Conservation (phyloP, 64 coral and sea anemone species). For the Trachythela sp. region DNA sequence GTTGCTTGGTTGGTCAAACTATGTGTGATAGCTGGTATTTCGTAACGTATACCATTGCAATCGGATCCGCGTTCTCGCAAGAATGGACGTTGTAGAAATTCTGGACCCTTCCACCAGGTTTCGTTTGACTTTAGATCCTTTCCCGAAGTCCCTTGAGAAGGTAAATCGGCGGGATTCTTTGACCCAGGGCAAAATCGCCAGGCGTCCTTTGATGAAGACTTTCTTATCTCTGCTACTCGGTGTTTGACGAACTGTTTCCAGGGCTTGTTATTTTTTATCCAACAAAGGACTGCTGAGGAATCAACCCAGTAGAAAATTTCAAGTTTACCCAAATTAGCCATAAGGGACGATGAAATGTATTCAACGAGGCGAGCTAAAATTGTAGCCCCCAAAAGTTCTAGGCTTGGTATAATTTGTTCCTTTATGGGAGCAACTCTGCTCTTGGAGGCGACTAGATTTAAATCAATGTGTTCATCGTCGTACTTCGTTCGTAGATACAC, state of each 20-base stretch:
- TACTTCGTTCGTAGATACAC: background rate
- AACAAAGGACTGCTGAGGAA: too few relatives aligned
- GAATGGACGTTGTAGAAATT: too few relatives aligned
- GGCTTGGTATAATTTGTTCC: background rate
- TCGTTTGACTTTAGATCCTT: too few relatives aligned
- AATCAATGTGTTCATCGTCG: background rate
- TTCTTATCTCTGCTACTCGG: background rate
- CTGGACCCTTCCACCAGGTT: too few relatives aligned
- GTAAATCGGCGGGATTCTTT: background rate
- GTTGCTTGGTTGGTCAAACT: too few relatives aligned
- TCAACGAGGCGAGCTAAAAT: background rate
- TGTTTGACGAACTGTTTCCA: too few relatives aligned
- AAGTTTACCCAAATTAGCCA: background rate
- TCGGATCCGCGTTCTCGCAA: too few relatives aligned
- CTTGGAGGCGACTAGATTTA: too few relatives aligned
- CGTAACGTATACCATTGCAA: too few relatives aligned
- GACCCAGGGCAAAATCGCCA: background rate
- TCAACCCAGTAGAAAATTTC: background rate
- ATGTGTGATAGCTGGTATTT: too few relatives aligned
- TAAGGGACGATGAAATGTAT: background rate
- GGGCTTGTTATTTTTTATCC: too few relatives aligned
- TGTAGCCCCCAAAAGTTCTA: background rate
- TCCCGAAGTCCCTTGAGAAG: background rate
- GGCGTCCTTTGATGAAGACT: background rate
- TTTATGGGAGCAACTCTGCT: too few relatives aligned